A percentile compares a stretch with the other conserved stretches of the same genome.
These are phyloP conservation scores for Microplitis deprimator DNA, from an alignment of 2,888 invertebrate genomes.

Conservation along the genomic window DNA sequence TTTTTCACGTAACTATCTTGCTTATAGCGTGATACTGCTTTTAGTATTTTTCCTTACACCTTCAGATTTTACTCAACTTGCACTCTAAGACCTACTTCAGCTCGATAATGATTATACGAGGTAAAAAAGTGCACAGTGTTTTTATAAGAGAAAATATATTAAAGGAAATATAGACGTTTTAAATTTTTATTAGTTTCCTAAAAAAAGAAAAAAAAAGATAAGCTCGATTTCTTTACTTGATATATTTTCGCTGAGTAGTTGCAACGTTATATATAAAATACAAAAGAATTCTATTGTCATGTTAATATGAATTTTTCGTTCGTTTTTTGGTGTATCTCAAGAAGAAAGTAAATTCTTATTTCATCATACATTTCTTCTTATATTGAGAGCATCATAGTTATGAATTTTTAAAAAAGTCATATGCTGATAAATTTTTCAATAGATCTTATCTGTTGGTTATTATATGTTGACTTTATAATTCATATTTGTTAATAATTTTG, in stretches of 20 bases:
- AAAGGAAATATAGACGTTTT: neutral
- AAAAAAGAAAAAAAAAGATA: neutral
- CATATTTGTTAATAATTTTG: neutral
- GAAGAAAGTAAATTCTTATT: conserved; percentile 16
- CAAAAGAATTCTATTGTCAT: conserved; percentile 42
- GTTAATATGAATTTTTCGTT: conserved; percentile 37
- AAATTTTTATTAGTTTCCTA: conserved; percentile 3
- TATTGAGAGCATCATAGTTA: conserved; percentile 64
- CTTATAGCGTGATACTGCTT: conserved; percentile 35
- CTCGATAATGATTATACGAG: conserved; percentile 7
- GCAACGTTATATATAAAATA: neutral
- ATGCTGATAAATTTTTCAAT: neutral
- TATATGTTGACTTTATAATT: conserved; percentile 30
- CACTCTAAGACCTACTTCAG: neutral
- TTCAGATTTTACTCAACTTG: neutral
- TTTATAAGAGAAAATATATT: conserved; percentile 1
- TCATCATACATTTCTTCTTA: conserved; percentile 80
- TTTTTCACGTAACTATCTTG: conserved; percentile 42
- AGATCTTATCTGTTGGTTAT: neutral
- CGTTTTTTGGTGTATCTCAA: conserved; percentile 63
- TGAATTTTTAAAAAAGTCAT: neutral
- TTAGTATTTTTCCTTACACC: conserved; percentile 15
- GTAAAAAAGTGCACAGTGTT: neutral
- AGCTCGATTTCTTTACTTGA: neutral
- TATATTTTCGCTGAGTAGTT: neutral